A percentile compares a stretch with the other conserved stretches of the same genome.
These are phyloP conservation scores for Camponotus fellah DNA, from an alignment of 2,888 invertebrate species.

Conservation along the genomic window DNA sequence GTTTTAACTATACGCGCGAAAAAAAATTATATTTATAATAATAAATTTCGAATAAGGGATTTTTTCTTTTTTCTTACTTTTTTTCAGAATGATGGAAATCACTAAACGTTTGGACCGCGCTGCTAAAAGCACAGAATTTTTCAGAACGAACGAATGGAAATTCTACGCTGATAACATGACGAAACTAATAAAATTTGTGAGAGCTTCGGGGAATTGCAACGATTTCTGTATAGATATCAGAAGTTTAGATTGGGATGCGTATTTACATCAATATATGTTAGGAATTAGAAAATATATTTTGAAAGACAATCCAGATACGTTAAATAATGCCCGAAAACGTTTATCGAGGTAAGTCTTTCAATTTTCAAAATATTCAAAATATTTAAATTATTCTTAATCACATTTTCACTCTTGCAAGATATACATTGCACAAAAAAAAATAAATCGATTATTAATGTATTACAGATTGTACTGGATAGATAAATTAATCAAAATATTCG, in stretches of 20 bases:
- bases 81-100: slow-evolving; percentile 92
- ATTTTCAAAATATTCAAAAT: neutral
- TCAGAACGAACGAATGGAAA: slow-evolving; percentile 94
- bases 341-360: slow-evolving; percentile 88
- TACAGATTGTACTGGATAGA: slow-evolving; percentile 91
- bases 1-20: too few relatives aligned
- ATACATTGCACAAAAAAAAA: neutral
- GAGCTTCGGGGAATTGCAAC: slow-evolving; percentile 87
- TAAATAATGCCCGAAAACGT: slow-evolving; percentile 89
- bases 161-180: slow-evolving; percentile 90
- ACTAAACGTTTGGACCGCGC: slow-evolving; percentile 93
- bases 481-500: slow-evolving; percentile 89
- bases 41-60: neutral
- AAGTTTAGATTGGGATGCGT: slow-evolving; percentile 92
- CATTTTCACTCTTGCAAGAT: neutral
- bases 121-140: slow-evolving; percentile 93
- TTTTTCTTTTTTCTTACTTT: neutral
- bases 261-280: slow-evolving; percentile 93
- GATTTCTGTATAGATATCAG: slow-evolving; percentile 89
- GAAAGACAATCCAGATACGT: slow-evolving; percentile 90
- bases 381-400: neutral
- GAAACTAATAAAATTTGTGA: slow-evolving; percentile 88
- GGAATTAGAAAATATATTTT: slow-evolving; percentile 94
- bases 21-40: too few relatives aligned
- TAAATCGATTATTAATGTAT: slow-evolving; percentile 62